Conservation (phyloP, 37 sponge, comb jelly and placozoan genomes). For the Dysidea cf. avara region DNA sequence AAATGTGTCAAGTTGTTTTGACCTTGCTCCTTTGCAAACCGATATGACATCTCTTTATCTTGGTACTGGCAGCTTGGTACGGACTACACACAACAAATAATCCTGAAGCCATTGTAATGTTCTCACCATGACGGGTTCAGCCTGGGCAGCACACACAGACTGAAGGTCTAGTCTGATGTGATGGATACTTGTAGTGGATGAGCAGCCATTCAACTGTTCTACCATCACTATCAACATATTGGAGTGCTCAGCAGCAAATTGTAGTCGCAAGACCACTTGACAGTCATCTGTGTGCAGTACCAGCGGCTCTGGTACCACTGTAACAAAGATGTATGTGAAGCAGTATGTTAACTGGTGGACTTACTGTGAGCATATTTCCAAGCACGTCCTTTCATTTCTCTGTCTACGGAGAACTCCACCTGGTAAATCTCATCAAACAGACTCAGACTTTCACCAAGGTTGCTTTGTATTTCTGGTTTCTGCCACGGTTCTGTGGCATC, state of each 20-base stretch:
- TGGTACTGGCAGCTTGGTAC: no score
- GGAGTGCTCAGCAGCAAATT: constrained; percentile 90
- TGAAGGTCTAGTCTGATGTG: constrained; percentile 32
- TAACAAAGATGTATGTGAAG: neutral
- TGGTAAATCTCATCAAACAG: constrained; percentile 51
- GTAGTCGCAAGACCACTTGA: constrained; percentile 54
- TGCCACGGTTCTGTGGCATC: constrained; percentile 42
- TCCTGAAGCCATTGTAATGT: neutral
- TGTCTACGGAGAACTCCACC: constrained; percentile 2
- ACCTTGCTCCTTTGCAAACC: no score
- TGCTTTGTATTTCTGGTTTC: constrained; percentile 66
- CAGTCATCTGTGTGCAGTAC: constrained; percentile 52
- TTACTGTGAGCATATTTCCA: constrained; percentile 75
- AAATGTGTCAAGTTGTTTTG: constrained; percentile 55
- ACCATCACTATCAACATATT: constrained; percentile 82
- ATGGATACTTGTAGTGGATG: constrained; percentile 16
- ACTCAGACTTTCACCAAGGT: constrained; percentile 61
- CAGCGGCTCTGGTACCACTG: constrained; percentile 57
- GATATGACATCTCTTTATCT: no score
- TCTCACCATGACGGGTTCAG: neutral
- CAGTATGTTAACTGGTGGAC: neutral
- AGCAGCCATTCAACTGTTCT: constrained; percentile 70
- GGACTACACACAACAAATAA: no score
- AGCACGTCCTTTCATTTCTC: constrained; percentile 11
- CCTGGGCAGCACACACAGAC: neutral